phyloP scores from a whole-genome alignment of 2,113 vertebrate species.

The Carassius auratus region DNA sequence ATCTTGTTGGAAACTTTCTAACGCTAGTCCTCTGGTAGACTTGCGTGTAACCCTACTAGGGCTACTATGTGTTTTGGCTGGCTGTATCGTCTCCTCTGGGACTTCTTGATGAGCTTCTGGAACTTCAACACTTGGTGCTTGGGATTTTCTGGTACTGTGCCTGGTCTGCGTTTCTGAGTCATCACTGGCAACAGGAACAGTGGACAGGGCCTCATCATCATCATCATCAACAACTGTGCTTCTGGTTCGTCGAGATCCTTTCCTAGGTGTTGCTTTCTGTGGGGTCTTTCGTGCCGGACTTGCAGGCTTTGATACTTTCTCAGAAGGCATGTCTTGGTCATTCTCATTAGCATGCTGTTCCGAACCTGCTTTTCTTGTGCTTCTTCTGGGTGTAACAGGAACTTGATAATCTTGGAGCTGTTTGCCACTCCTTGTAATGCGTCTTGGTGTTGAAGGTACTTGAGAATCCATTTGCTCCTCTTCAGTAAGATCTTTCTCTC shows the following conservation, averaged over 20 bases:
- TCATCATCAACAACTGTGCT: conserved; percentile 21
- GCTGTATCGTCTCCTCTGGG: conserved; percentile 49
- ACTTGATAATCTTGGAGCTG: conserved; percentile 48
- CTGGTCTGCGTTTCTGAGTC: conserved; percentile 48
- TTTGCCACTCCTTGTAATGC: conserved; percentile 63
- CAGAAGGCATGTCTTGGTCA: conserved; percentile 32
- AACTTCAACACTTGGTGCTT: background rate
- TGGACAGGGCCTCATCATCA: conserved; percentile 45
- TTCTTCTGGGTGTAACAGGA: conserved; percentile 72
- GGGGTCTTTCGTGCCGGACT: conserved; percentile 51
- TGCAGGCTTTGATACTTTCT: conserved; percentile 49
- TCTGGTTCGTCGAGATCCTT: conserved; percentile 62
- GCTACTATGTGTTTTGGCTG: conserved; percentile 49
- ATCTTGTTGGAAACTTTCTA: conserved; percentile 68
- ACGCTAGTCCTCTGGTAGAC: conserved; percentile 63
- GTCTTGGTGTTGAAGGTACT: conserved; percentile 59
- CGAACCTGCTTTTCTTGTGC: conserved; percentile 61
- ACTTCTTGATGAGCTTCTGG: conserved; percentile 32
- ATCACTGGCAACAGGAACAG: conserved; percentile 54
- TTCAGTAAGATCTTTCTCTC: conserved; percentile 60
- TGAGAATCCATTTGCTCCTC: conserved; percentile 56
- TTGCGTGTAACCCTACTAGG: conserved; percentile 72
- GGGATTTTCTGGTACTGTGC: conserved; percentile 67
- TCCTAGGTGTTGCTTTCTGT: conserved; percentile 63
- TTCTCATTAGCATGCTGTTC: background rate